phyloP scores from a whole-genome alignment of 1,140 invertebrate genomes.

The Hyphantria cunea region DNA sequence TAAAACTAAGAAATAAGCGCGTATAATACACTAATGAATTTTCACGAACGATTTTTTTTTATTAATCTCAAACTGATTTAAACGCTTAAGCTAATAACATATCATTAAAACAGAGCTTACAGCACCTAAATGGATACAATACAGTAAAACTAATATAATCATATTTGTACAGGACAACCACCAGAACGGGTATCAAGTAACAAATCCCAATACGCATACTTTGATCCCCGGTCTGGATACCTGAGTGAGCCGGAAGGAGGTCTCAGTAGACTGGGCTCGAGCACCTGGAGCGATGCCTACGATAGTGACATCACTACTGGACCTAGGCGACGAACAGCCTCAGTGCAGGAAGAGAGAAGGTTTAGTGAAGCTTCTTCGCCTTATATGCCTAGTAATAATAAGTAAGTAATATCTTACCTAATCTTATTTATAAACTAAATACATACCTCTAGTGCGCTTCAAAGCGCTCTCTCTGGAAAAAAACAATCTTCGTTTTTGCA shows the following conservation, averaged over 20 bases:
- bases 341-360: conserved; percentile 72
- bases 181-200: conserved; percentile 61
- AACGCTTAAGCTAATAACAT: no score
- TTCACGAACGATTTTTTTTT: no score
- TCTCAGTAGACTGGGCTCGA: conserved; percentile 50
- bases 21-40: no score
- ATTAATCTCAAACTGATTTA: no score
- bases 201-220: conserved; percentile 78
- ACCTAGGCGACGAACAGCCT: conserved; percentile 66
- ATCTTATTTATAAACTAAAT: no score
- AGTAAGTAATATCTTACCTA: conserved; percentile 57
- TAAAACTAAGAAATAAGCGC: no score
- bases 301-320: conserved; percentile 72
- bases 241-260: conserved; percentile 79
- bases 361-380: conserved; percentile 52
- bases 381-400: conserved; percentile 67
- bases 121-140: no score
- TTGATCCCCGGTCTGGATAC: conserved; percentile 78
- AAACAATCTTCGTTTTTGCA: no score
- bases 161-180: conserved; percentile 53
- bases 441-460: no score
- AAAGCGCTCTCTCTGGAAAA: no score
- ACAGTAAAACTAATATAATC: no score
- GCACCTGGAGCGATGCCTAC: conserved; percentile 72
- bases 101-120: no score